These are phyloP conservation scores for Mongoloraphidia duomilia DNA, from an alignment of 2,888 invertebrate genomes.

Conservation along the genomic window DNA sequence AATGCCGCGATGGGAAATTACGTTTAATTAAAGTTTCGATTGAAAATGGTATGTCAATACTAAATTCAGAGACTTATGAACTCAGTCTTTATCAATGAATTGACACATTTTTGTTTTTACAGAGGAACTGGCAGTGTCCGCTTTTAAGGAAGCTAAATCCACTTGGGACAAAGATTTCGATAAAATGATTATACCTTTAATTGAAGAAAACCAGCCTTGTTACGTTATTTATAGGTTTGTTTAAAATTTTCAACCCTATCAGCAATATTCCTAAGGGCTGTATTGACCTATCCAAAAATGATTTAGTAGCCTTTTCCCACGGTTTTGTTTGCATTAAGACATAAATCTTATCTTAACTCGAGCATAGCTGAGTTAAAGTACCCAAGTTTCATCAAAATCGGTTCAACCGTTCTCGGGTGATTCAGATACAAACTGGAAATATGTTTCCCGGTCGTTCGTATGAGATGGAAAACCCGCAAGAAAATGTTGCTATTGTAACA, in stretches of 20 bases:
- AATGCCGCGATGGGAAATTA: constrained; percentile 67
- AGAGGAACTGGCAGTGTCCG: constrained; percentile 63
- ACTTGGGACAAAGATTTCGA: constrained; percentile 82
- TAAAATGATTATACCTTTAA: constrained; percentile 50
- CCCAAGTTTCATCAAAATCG: no score
- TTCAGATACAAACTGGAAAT: no score
- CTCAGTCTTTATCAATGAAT: constrained; percentile 4
- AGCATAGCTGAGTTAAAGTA: no score
- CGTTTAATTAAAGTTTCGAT: constrained; percentile 73
- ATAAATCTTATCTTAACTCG: no score
- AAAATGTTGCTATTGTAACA: no score
- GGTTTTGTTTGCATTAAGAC: no score
- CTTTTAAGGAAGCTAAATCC: constrained; percentile 48
- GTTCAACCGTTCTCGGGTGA: no score
- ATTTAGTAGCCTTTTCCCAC: no score
- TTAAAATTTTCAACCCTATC: not conserved
- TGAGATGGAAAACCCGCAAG: not conserved
- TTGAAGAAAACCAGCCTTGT: constrained; percentile 73
- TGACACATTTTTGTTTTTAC: constrained; percentile 16
- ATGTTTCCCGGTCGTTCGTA: no score
- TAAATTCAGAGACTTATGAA: not conserved
- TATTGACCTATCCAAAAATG: no score
- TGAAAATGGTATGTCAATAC: constrained; percentile 52
- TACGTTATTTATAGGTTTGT: constrained; percentile 72
- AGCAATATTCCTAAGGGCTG: constrained; percentile 2